These are phyloP conservation scores for Siniperca obscura DNA, from an alignment of 2,797 vertebrate genomes.

Conservation along the genomic window DNA sequence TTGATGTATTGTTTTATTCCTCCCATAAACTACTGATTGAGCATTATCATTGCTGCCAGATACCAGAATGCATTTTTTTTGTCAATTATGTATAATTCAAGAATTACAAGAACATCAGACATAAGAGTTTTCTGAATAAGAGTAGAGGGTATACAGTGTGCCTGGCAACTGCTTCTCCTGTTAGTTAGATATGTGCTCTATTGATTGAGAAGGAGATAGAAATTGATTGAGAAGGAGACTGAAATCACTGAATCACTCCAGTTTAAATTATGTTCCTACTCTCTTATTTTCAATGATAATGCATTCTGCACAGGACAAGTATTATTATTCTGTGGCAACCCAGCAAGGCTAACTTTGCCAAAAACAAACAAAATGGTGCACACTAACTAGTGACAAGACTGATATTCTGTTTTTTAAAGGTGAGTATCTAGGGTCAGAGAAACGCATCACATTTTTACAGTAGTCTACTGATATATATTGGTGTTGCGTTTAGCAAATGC, in stretches of 20 bases:
- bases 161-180: conserved; percentile 29
- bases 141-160: conserved; percentile 21
- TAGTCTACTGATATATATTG: background rate
- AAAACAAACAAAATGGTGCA: background rate
- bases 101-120: conserved; percentile 24
- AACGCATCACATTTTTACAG: background rate
- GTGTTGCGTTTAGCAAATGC: background rate
- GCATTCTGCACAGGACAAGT: conserved; percentile 21
- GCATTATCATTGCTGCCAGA: conserved; percentile 5
- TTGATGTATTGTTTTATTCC: background rate
- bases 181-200: conserved; percentile 53
- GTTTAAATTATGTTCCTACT: conserved; percentile 38
- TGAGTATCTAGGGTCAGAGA: background rate
- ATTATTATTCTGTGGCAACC: conserved; percentile 25
- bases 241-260: conserved; percentile 66
- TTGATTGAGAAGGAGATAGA: conserved; percentile 70
- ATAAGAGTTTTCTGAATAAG: conserved; percentile 13
- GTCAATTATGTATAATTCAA: conserved; percentile 35
- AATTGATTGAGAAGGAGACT: conserved; percentile 65
- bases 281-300: conserved; percentile 40
- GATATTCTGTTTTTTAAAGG: background rate
- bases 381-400: background rate
- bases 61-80: conserved; percentile 23
- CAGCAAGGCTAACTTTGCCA: background rate
- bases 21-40: background rate